Evolutionary conservation across 2,113 vertebrate genomes (phyloP), one percentile per base, ranked within the genome.

Genomic region (Lasiurus cinereus): DNA sequence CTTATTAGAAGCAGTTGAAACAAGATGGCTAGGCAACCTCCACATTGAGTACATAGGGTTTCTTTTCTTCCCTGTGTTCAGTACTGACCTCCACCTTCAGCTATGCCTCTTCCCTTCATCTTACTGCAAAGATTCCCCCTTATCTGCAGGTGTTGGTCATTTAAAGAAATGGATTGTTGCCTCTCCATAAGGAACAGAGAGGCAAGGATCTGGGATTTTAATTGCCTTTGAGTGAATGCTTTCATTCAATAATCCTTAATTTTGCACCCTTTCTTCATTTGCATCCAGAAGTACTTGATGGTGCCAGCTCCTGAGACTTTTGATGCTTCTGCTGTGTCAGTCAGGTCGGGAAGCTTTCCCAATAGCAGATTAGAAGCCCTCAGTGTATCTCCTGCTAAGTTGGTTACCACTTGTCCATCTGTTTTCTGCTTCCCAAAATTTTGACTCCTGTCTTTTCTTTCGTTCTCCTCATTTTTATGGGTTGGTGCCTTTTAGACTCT

Each of bases 321-420:
- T 29, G 29, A 90, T 78, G 50, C 50, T 56, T 88, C 59, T 73
- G 31, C 59, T 43, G 10, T 43, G 6, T 87, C 52, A 78, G 84
- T 72, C 67, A 12, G 31, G 39, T 29, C 22, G 33, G 50, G 43
- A 39, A 79, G 92, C n/a, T 72, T 80, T 46, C 76, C 84, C 52
- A 54, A 4, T 50, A 54, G 31, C 83, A 46, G 0, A 36, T 83
- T 48, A 79, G 64, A 79, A 59, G 46, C 59, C 13, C 33, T 85
- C 79, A 16, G 46, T 22, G 9, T n/a, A 73, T 80, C 29, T 87
- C 85, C 66, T 62, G 67, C 52, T 92, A 48, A 76, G 33, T 52
- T 39, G 59, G 83, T 82, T 36, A 59, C 54, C 72, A 83, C 73
- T 83, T 69, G 5, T 67, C 84, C 15, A 70, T 43, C 33, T 88